phyloP scores from a whole-genome alignment of 2,113 vertebrate species.

The Cromileptes altivelis region DNA sequence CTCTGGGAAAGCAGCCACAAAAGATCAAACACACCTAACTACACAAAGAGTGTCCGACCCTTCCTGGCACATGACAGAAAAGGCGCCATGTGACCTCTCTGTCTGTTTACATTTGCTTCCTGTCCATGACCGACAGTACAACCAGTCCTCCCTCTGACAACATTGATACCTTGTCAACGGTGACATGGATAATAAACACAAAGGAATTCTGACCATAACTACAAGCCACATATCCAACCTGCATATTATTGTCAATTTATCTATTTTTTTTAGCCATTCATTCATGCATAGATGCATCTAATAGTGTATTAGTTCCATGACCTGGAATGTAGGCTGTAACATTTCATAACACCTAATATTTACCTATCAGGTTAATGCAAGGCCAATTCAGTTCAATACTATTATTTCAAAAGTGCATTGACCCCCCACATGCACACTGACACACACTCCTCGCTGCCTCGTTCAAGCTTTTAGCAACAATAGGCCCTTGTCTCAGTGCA shows the following conservation, averaged over 20 bases:
- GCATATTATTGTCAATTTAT: background rate
- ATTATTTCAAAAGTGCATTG: constrained; percentile 31
- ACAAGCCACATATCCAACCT: background rate
- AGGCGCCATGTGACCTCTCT: constrained; percentile 37
- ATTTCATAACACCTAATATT: constrained; percentile 28
- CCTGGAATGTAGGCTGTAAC: background rate
- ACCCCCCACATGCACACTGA: constrained; percentile 33
- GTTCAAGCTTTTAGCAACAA: constrained; percentile 58
- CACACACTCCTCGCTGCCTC: constrained; percentile 16
- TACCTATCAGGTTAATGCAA: constrained; percentile 25
- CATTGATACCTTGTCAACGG: background rate
- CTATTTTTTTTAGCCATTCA: background rate
- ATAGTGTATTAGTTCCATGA: background rate
- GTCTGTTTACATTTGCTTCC: constrained; percentile 66
- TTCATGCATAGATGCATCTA: background rate
- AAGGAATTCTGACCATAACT: background rate
- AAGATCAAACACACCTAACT: constrained; percentile 60
- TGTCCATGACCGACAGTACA: constrained; percentile 12
- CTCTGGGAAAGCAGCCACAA: constrained; percentile 32
- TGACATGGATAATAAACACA: background rate
- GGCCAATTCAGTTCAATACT: constrained; percentile 4
- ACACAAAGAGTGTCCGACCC: constrained; percentile 44
- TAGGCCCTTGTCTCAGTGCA: constrained; percentile 49
- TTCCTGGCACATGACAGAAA: constrained; percentile 29
- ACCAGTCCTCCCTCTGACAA: background rate